A percentile compares a stretch with the other conserved stretches of the same genome.
These are phyloP conservation scores for Tanypteryx hageni DNA, from an alignment of 2,888 invertebrate species.

Conservation along the genomic window DNA sequence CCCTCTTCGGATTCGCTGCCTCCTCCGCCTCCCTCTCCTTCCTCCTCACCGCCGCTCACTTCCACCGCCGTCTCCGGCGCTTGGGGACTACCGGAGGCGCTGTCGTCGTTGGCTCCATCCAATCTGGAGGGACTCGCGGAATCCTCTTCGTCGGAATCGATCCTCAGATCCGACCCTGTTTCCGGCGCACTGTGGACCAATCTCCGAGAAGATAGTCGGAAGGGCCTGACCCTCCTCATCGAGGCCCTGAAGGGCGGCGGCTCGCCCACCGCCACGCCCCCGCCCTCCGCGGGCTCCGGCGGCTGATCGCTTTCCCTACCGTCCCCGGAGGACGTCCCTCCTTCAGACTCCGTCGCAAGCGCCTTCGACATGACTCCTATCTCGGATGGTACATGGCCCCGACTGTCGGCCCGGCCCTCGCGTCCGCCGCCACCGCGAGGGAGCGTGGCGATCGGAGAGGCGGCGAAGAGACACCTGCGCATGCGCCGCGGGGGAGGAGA, in stretches of 20 bases:
- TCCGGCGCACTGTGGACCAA: slow-evolving; percentile 12
- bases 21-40: not conserved
- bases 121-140: not conserved
- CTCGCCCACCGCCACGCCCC: slow-evolving; percentile 69
- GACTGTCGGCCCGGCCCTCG: slow-evolving; percentile 41
- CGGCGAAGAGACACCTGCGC: slow-evolving; percentile 73
- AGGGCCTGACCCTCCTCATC: slow-evolving; percentile 67
- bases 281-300: not conserved
- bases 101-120: not conserved
- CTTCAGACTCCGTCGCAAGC: too few relatives aligned
- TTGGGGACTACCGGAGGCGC: not conserved
- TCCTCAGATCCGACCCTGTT: not conserved
- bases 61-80: too few relatives aligned
- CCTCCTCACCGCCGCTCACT: not conserved
- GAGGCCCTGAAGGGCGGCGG: slow-evolving; percentile 72
- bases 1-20: not conserved
- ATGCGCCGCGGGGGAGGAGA: slow-evolving; percentile 67
- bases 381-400: slow-evolving; percentile 25
- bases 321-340: too few relatives aligned
- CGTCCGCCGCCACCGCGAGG: slow-evolving; percentile 62
- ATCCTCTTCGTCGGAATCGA: not conserved
- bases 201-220: not conserved
- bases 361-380: not conserved
- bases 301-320: too few relatives aligned
- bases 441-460: slow-evolving; percentile 73